Percentiles rank a stretch among this genome's conserved stretches.
phyloP scores from a whole-genome alignment of 2,888 invertebrate genomes.

The Blastobasis adustella region DNA sequence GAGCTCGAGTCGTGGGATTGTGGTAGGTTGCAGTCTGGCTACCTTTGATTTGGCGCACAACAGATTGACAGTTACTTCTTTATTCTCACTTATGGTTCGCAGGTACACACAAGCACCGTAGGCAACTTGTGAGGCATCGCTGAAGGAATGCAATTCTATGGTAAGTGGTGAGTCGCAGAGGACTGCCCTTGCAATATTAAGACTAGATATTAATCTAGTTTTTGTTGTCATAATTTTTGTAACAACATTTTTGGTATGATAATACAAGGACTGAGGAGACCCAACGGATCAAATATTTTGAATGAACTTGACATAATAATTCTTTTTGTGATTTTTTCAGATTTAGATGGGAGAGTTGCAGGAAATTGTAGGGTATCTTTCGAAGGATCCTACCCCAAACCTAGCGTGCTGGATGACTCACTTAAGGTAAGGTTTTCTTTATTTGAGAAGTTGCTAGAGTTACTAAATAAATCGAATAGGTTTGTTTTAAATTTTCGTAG shows the following conservation, averaged over 20 bases:
- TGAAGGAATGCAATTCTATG: slow-evolving; percentile 5
- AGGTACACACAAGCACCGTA: too few species aligned
- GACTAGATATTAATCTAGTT: slow-evolving; percentile 4
- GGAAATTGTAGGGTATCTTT: slow-evolving; percentile 14
- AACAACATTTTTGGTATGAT: slow-evolving; percentile 13
- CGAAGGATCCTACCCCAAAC: slow-evolving; percentile 14
- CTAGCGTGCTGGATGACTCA: slow-evolving; percentile 15
- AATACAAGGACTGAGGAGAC: slow-evolving; percentile 11
- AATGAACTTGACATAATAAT: slow-evolving; percentile 17
- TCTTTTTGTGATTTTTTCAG: slow-evolving; percentile 11
- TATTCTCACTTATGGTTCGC: too few species aligned
- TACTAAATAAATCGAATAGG: slow-evolving; percentile 3
- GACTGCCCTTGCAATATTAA: neutral
- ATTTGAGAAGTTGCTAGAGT: neutral
- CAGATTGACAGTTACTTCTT: too few species aligned
- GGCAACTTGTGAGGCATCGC: neutral
- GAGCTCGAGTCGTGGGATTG: slow-evolving; percentile 8
- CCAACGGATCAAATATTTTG: slow-evolving; percentile 15
- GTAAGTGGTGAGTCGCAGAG: neutral
- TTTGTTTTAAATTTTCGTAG: slow-evolving; percentile 15
- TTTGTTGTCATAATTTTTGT: slow-evolving; percentile 12
- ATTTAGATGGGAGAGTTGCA: slow-evolving; percentile 2
- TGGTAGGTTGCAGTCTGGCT: slow-evolving; percentile 2
- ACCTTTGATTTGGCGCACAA: too few species aligned
- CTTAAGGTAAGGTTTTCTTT: slow-evolving; percentile 13